Percentiles rank a stretch among this genome's conserved stretches.
Evolutionary conservation across 2,113 vertebrate species (phyloP).

Genomic region (Chloebia gouldiae): DNA sequence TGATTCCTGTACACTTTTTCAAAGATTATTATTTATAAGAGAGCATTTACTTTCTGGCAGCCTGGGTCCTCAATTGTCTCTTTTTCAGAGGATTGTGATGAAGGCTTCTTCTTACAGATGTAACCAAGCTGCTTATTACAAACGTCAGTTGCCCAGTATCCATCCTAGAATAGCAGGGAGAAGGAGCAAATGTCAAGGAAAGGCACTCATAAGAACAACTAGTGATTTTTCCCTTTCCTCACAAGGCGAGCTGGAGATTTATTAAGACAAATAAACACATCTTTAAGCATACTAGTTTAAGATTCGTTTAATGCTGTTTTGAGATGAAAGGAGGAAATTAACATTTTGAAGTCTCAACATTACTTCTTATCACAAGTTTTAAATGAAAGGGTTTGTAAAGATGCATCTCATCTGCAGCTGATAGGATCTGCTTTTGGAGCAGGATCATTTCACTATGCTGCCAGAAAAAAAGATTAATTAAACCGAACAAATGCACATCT

Average conservation of each 20-base stretch:
- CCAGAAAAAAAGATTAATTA: neutral
- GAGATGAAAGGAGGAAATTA: neutral
- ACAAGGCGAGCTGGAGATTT: neutral
- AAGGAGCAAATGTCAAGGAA: neutral
- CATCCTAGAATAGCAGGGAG: slow-evolving; percentile 73
- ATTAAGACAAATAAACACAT: neutral
- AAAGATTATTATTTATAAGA: neutral
- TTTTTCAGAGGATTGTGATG: slow-evolving; percentile 32
- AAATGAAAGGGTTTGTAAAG: neutral
- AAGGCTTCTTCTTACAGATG: slow-evolving; percentile 87
- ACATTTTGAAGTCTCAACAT: neutral
- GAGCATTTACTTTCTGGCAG: slow-evolving; percentile 79
- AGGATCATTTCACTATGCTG: neutral
- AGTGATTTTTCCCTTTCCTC: neutral
- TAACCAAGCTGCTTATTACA: slow-evolving; percentile 82
- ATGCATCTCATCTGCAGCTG: neutral
- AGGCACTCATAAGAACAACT: neutral
- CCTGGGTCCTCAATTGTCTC: slow-evolving; percentile 66
- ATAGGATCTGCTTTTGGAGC: neutral
- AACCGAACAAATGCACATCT: neutral
- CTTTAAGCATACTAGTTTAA: neutral
- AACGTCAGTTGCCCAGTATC: slow-evolving; percentile 82
- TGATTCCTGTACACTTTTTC: neutral
- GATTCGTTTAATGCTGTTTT: neutral
- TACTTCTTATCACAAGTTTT: neutral